Percentiles rank a stretch among this genome's conserved stretches.
phyloP scores from a whole-genome alignment of 2,797 vertebrate species.

The Coregonus suidteri region DNA sequence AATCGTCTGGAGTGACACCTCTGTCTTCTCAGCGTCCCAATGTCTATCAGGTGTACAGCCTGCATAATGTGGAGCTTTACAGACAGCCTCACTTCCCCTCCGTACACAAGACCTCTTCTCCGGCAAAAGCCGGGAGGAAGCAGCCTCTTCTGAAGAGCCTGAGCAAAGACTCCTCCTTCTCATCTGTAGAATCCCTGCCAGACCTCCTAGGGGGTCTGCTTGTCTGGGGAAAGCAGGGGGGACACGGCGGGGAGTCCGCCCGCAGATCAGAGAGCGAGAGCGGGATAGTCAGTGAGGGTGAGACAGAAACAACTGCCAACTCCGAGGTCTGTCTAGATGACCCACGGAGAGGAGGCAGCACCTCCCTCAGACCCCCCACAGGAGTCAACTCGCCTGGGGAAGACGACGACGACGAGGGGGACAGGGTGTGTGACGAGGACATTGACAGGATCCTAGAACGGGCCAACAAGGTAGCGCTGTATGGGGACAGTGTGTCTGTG shows the following conservation, averaged over 20 bases:
- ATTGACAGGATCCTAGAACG: conserved; percentile 51
- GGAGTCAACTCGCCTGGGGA: conserved; percentile 21
- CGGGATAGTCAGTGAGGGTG: conserved; percentile 90
- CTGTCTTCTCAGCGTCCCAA: conserved; percentile 12
- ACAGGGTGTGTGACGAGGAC: conserved; percentile 47
- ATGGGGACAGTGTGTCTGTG: conserved; percentile 34
- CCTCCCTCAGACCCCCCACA: conserved; percentile 28
- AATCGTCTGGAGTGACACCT: conserved; percentile 12
- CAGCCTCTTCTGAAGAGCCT: conserved; percentile 82
- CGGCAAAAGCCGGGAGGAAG: conserved; percentile 62
- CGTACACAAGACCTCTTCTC: conserved; percentile 65
- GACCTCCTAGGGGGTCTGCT: conserved; percentile 80
- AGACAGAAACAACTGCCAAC: conserved; percentile 80
- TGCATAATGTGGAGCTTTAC: conserved; percentile 84
- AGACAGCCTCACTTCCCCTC: conserved; percentile 70
- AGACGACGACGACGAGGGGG: conserved; percentile 15
- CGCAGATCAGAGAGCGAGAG: conserved; percentile 88
- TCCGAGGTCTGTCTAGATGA: conserved; percentile 80
- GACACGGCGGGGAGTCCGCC: conserved; percentile 67
- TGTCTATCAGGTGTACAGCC: conserved; percentile 89
- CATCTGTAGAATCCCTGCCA: conserved; percentile 88
- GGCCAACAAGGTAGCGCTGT: conserved; percentile 48
- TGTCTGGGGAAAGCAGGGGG: conserved; percentile 52
- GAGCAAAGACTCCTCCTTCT: conserved; percentile 91
- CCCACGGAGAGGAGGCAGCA: conserved; percentile 29